phyloP scores from a whole-genome alignment of 2,888 invertebrate genomes.

The Colletes collaris region DNA sequence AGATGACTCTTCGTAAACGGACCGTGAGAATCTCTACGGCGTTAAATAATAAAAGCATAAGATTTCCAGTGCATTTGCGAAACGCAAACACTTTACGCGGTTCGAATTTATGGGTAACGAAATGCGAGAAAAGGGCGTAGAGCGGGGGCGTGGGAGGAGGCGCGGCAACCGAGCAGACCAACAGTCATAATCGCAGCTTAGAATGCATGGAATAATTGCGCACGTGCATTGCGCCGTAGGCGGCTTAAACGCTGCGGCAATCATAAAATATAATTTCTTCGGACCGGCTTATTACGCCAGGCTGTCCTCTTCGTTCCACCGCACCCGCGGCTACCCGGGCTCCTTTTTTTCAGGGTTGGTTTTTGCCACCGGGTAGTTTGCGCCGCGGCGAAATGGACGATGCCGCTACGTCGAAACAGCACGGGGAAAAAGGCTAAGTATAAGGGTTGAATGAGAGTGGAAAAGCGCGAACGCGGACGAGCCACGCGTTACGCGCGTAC shows the following conservation, averaged over 20 bases:
- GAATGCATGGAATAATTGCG: slow-evolving; percentile 78
- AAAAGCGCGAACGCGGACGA: not conserved
- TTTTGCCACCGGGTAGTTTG: slow-evolving; percentile 60
- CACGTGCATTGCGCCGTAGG: slow-evolving; percentile 62
- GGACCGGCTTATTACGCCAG: slow-evolving; percentile 64
- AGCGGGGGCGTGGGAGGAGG: slow-evolving; percentile 13
- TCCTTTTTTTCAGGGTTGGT: slow-evolving; percentile 47
- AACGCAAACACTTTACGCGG: not conserved
- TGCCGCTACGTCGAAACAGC: slow-evolving; percentile 34
- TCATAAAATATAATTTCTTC: slow-evolving; percentile 75
- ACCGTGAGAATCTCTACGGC: too few relatives aligned
- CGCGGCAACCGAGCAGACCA: slow-evolving; percentile 42
- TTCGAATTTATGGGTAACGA: slow-evolving; percentile 47
- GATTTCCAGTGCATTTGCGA: too few relatives aligned
- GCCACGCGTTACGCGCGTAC: slow-evolving; percentile 3
- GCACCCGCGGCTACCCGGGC: slow-evolving; percentile 15
- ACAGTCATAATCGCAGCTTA: slow-evolving; percentile 71
- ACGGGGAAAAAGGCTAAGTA: not conserved
- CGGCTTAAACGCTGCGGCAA: slow-evolving; percentile 69
- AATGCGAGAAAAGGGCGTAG: slow-evolving; percentile 46
- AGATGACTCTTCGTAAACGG: too few relatives aligned
- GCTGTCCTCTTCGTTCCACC: slow-evolving; percentile 36
- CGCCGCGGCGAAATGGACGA: slow-evolving; percentile 45
- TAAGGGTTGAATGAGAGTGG: not conserved
- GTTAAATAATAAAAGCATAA: too few relatives aligned